phyloP scores from a whole-genome alignment of 30 jellyfish, hydroid and myxozoan species.

The Morbakka virulenta region DNA sequence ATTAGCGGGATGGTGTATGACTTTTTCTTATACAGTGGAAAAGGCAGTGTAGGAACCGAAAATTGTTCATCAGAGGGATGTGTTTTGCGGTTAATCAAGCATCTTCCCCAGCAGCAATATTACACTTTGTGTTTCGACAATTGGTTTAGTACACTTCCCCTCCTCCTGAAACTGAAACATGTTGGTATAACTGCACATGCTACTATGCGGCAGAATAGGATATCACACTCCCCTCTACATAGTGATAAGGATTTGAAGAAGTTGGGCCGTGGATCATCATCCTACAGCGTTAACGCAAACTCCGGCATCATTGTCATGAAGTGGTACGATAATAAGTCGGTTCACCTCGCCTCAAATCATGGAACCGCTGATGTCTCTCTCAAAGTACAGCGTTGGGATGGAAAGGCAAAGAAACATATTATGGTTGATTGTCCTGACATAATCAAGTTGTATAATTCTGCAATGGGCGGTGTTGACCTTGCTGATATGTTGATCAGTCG shows the following conservation, averaged over 20 bases:
- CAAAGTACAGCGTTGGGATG: conserved; percentile 18
- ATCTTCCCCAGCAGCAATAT: conserved; percentile 33
- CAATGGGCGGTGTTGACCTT: conserved; percentile 72
- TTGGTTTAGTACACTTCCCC: too few relatives aligned
- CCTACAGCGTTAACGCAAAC: conserved; percentile 34
- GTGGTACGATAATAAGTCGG: conserved; percentile 58
- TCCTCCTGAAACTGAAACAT: too few relatives aligned
- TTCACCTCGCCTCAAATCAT: conserved; percentile 55
- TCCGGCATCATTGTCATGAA: conserved; percentile 58
- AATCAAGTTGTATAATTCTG: conserved; percentile 29
- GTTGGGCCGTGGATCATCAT: conserved; percentile 39
- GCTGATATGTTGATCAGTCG: conserved; percentile 66
- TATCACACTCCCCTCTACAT: too few relatives aligned
- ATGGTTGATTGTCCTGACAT: conserved; percentile 27
- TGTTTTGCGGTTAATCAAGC: conserved; percentile 42
- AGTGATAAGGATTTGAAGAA: conserved; percentile 48
- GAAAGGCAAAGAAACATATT: too few relatives aligned
- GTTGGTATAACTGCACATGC: too few relatives aligned
- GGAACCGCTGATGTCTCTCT: conserved; percentile 41
- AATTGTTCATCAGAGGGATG: conserved; percentile 40
- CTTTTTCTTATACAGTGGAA: conserved; percentile 55
- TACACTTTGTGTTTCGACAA: conserved; percentile 28
- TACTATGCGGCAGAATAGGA: too few relatives aligned
- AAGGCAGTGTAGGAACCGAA: not conserved
- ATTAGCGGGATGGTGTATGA: conserved; percentile 47